Evolutionary conservation across 30 jellyfish, hydroid and myxozoan species (phyloP).

Genomic region (Clytia hemisphaerica): DNA sequence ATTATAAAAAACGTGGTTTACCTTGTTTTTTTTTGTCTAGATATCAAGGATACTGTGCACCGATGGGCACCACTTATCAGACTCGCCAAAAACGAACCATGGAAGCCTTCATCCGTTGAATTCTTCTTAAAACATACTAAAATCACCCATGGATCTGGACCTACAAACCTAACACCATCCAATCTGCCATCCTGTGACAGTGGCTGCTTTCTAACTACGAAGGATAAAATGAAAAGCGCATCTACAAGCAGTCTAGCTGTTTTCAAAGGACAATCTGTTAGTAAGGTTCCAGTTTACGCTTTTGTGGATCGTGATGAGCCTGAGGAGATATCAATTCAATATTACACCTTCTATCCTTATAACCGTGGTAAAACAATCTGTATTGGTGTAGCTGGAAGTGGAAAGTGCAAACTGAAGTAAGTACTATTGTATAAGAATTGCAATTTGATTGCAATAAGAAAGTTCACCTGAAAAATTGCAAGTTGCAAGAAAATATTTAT

Average conservation of each 20-base stretch:
- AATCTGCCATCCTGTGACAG: background rate
- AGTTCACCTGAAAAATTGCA: too few species aligned
- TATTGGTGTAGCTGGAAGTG: background rate
- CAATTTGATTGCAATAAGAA: too few species aligned
- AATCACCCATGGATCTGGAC: background rate
- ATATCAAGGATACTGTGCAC: too few species aligned
- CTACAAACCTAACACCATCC: background rate
- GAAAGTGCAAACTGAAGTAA: too few species aligned
- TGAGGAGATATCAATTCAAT: too few species aligned
- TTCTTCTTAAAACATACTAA: background rate
- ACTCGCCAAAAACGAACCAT: background rate
- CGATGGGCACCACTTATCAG: background rate
- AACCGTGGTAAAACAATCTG: background rate
- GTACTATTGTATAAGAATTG: background rate
- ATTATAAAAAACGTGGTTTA: too few species aligned
- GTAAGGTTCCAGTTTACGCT: background rate
- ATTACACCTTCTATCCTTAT: slow-evolving; percentile 6
- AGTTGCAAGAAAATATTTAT: too few species aligned
- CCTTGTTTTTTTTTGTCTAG: too few species aligned
- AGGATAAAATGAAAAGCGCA: background rate
- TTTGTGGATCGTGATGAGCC: too few species aligned
- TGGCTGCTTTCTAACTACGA: background rate
- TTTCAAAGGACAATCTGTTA: background rate
- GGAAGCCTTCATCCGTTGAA: slow-evolving; percentile 1
- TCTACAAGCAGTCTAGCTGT: background rate